phyloP scores from a whole-genome alignment of 1,140 invertebrate species.

The Babylonia areolata region DNA sequence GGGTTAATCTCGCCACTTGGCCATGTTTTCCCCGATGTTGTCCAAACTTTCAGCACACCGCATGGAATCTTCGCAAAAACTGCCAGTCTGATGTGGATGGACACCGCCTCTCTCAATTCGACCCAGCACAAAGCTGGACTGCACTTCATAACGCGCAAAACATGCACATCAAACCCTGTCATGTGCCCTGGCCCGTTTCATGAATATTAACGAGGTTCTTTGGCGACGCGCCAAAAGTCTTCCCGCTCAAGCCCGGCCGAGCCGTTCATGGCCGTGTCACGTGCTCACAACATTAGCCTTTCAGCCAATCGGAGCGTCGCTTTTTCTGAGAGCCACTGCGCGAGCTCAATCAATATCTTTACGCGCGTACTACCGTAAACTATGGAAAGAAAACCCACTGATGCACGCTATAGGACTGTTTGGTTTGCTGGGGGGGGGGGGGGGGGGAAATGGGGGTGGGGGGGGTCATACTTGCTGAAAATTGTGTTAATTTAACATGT shows the following conservation, averaged over 20 bases:
- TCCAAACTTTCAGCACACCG: neutral
- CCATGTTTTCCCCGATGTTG: conserved; percentile 16
- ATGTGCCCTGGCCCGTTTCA: conserved; percentile 24
- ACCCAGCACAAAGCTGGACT: no score
- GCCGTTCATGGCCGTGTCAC: conserved; percentile 50
- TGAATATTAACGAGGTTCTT: conserved; percentile 32
- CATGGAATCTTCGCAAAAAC: neutral
- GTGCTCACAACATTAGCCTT: conserved; percentile 15
- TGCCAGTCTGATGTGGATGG: neutral
- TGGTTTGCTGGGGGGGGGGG: neutral
- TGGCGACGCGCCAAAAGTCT: conserved; percentile 52
- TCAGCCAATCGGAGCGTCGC: conserved; percentile 9
- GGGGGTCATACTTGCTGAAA: neutral
- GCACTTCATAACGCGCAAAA: neutral
- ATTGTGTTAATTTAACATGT: no score
- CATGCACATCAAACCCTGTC: conserved; percentile 34
- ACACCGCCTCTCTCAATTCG: neutral
- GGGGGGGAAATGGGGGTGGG: neutral
- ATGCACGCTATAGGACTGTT: no score
- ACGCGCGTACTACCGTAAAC: neutral
- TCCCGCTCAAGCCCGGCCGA: conserved; percentile 50
- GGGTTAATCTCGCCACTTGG: neutral
- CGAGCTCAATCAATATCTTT: conserved; percentile 29
- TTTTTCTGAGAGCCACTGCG: neutral
- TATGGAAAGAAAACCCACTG: neutral